A percentile compares a stretch with the other conserved stretches of the same genome.
These are phyloP conservation scores for Sorex maritimensis DNA, from an alignment of 2,797 vertebrate genomes.

Conservation along the genomic window DNA sequence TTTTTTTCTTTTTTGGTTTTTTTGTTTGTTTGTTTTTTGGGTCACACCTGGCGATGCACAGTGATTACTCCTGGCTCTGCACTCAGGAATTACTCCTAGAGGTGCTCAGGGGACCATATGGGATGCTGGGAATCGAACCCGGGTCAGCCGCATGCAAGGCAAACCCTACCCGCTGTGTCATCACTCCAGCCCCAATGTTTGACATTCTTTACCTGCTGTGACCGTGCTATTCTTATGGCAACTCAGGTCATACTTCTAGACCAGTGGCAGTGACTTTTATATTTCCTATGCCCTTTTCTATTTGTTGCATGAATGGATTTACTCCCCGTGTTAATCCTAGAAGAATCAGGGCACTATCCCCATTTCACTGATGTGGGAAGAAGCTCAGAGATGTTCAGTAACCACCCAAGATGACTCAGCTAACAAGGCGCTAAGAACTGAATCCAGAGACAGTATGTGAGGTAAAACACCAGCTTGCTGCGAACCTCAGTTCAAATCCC, in stretches of 20 bases:
- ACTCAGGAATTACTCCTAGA: too few species aligned
- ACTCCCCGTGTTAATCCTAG: neutral
- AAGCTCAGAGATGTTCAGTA: neutral
- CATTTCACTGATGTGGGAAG: neutral
- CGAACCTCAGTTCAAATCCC: too few species aligned
- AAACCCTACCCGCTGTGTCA: too few species aligned
- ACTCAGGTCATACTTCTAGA: neutral
- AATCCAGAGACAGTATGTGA: neutral
- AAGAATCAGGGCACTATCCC: neutral
- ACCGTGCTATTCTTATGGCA: neutral
- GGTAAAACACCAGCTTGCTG: too few species aligned
- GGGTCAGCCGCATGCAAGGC: too few species aligned
- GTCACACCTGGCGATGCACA: too few species aligned
- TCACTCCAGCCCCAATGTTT: neutral
- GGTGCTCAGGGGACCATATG: too few species aligned
- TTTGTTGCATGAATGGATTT: constrained; percentile 3
- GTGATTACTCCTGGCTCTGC: too few species aligned
- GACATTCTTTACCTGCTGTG: neutral
- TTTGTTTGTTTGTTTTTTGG: too few species aligned
- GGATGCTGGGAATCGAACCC: too few species aligned
- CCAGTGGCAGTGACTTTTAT: neutral
- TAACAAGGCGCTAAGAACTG: neutral
- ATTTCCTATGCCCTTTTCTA: neutral
- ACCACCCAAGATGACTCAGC: neutral
- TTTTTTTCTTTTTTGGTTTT: too few species aligned